Evolutionary conservation across 2,797 vertebrate species (phyloP), one percentile per base, ranked within the genome.

Genomic region (Phalloptychus januarius): DNA sequence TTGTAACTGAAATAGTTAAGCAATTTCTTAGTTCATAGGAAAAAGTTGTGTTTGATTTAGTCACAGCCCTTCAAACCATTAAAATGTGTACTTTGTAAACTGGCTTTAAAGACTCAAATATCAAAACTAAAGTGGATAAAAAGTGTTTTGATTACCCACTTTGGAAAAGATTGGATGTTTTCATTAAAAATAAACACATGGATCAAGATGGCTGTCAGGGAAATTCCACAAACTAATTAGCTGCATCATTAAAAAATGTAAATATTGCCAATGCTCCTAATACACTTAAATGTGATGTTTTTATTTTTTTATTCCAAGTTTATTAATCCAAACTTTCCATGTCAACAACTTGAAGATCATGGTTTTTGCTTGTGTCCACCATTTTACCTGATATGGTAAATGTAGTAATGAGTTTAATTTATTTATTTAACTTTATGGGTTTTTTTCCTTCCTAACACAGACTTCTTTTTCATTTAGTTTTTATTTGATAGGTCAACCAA

Each of bases 11-110:
- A 82, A 84, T 81, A 72, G 81, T 76, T 23, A 15, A 76, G 20
- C 8, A 11, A 76, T 79, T 83, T 83, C 81, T 81, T n/a, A 2
- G 36, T 79, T 92, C 86, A 74, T 81, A 85, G 79, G 77, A 86
- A 63, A 63, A 77, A 36, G 33, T 28, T 73, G 46, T 90, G 75
- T 93, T 94, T 90, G 84, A 89, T 91, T 88, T 78, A 85, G 76
- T 90, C 79, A 78, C 75, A 87, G 82, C 46, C 79, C 83, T 84
- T 72, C 72, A 84, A 91, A 74, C 78, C 65, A 72, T 79, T 91
- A 70, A 91, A 90, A 92, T 79, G 75, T 76, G 82, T 85, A 72
- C 86, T 79, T 85, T 85, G 78, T 71, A 71, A 79, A 61, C 15
- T 54, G 80, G 52, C 70, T 77, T 40, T 46, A 54, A n/a, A 8